Conservation (phyloP, 35 echinoderm and acorn worm genomes). For the Eucidaris tribuloides region DNA sequence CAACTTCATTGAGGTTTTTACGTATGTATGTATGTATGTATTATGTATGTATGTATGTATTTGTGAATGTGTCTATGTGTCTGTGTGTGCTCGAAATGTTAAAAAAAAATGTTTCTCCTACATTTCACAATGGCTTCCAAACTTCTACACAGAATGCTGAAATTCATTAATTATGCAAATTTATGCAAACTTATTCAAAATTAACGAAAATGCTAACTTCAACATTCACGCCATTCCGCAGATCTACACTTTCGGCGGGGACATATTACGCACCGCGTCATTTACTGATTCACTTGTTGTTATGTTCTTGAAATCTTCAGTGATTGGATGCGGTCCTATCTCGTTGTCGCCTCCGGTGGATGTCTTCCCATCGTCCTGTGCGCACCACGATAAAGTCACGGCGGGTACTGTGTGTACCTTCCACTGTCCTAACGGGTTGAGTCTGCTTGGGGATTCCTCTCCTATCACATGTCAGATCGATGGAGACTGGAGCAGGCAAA, state of each 20-base stretch:
- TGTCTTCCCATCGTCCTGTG: not conserved
- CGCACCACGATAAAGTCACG: not conserved
- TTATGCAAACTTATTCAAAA: too few relatives aligned
- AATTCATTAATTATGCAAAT: too few relatives aligned
- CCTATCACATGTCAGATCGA: not conserved
- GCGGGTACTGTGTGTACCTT: constrained; percentile 5
- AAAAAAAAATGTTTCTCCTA: too few relatives aligned
- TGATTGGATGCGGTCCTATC: not conserved
- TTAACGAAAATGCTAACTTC: too few relatives aligned
- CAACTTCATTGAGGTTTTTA: not conserved
- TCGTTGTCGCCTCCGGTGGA: not conserved
- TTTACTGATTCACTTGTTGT: not conserved
- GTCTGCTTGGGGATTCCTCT: not conserved
- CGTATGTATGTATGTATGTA: too few relatives aligned
- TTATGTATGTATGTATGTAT: too few relatives aligned
- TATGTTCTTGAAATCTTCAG: not conserved
- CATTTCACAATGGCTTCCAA: not conserved
- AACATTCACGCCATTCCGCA: too few relatives aligned
- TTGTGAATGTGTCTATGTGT: too few relatives aligned
- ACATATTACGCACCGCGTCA: too few relatives aligned
- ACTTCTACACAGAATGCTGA: too few relatives aligned
- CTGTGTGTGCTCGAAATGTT: too few relatives aligned
- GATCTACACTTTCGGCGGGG: too few relatives aligned
- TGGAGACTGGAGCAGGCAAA: not conserved
- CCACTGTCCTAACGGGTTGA: not conserved